Percentiles rank a stretch among this genome's conserved stretches.
These are phyloP conservation scores for Propsilocerus akamusi DNA, from an alignment of 1,140 invertebrate genomes.

Conservation along the genomic window DNA sequence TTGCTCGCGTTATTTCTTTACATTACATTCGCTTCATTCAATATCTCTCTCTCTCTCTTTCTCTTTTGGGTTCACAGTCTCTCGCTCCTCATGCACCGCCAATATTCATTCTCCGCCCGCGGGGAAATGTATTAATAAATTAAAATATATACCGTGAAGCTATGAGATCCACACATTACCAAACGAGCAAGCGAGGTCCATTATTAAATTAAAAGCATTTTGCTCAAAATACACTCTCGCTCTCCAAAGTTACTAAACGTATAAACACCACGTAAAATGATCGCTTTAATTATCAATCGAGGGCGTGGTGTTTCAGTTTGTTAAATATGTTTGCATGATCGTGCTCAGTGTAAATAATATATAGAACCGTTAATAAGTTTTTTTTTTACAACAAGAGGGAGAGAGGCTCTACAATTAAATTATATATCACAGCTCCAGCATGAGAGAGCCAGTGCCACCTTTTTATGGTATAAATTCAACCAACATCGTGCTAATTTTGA, in stretches of 20 bases:
- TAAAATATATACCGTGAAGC: background rate
- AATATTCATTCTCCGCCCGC: constrained; percentile 1
- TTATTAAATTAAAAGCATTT: constrained; percentile 3
- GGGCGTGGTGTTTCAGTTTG: constrained; percentile 1
- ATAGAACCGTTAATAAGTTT: too few species aligned
- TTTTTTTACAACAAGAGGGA: too few species aligned
- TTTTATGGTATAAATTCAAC: too few species aligned
- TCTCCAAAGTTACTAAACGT: background rate
- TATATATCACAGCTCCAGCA: too few species aligned
- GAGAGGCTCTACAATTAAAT: too few species aligned
- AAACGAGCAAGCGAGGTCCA: background rate
- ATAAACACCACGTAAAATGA: background rate
- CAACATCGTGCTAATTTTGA: too few species aligned
- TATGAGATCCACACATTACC: background rate
- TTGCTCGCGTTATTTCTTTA: too few species aligned
- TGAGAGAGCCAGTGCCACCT: too few species aligned
- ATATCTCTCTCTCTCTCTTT: background rate
- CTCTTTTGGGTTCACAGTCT: too few species aligned
- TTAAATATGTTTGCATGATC: constrained; percentile 2
- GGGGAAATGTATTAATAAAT: background rate
- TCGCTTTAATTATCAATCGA: constrained; percentile 3
- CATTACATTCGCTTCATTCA: background rate
- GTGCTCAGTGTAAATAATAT: too few species aligned
- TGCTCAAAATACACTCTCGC: too few species aligned
- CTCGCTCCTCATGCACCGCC: too few species aligned